phyloP scores from a whole-genome alignment of 2,888 invertebrate genomes.

The Rhingia rostrata region DNA sequence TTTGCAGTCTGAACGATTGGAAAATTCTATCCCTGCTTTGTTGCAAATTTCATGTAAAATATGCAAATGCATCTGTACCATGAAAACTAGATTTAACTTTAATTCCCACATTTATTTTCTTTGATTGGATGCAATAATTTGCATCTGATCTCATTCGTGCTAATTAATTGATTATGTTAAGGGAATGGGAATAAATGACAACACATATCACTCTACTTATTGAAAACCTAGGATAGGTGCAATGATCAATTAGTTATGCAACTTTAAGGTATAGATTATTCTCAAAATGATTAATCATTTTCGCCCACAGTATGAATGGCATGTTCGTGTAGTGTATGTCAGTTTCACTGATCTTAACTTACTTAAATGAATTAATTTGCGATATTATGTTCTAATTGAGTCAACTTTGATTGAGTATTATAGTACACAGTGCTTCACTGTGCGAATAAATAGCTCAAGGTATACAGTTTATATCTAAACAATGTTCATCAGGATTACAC shows the following conservation, averaged over 20 bases:
- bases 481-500: conserved; percentile 19
- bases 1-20: conserved; percentile 1
- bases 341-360: conserved; percentile 29
- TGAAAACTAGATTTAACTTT: not conserved
- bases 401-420: not conserved
- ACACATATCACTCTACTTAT: not conserved
- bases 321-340: not conserved
- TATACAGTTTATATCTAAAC: not conserved
- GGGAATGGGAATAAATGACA: not conserved
- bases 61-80: not conserved
- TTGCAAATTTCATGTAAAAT: not conserved
- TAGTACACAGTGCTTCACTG: not conserved
- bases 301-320: conserved; percentile 10
- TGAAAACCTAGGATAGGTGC: not conserved
- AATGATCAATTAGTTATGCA: conserved; percentile 2
- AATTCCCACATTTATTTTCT: not conserved
- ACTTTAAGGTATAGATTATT: not conserved
- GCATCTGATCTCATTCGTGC: conserved; percentile 1
- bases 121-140: not conserved
- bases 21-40: not conserved
- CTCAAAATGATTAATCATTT: conserved; percentile 25
- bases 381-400: conserved; percentile 18
- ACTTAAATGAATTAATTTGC: conserved; percentile 45
- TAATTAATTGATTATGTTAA: conserved; percentile 21
- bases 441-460: not conserved